phyloP scores from a whole-genome alignment of 2,888 invertebrate genomes.

The Scelioninae gen. 2 region DNA sequence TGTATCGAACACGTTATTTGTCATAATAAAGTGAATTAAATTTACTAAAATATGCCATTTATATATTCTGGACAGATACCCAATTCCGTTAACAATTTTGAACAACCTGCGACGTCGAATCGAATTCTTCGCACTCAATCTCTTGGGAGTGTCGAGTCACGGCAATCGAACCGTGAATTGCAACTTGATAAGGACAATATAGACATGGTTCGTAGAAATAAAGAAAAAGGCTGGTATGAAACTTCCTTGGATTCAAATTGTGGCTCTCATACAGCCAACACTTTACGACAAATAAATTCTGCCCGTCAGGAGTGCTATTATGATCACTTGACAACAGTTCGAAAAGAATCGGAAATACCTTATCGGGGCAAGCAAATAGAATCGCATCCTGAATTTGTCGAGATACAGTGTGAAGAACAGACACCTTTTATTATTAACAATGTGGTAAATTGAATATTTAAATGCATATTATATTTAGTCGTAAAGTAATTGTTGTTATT shows the following conservation, averaged over 20 bases:
- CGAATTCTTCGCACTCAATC: constrained; percentile 78
- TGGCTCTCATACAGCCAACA: constrained; percentile 50
- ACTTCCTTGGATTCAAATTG: constrained; percentile 78
- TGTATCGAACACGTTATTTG: no score
- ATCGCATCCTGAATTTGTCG: constrained; percentile 50
- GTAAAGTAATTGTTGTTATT: no score
- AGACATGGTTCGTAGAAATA: constrained; percentile 64
- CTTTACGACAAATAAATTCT: constrained; percentile 45
- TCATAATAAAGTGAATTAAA: no score
- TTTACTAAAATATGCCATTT: background rate
- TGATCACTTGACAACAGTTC: constrained; percentile 16
- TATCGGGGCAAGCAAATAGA: constrained; percentile 39
- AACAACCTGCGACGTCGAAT: constrained; percentile 64
- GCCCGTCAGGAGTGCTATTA: constrained; percentile 45
- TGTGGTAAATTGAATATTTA: constrained; percentile 32
- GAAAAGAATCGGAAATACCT: constrained; percentile 39
- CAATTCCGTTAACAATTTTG: constrained; percentile 17
- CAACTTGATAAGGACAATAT: constrained; percentile 64
- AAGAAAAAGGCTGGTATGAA: constrained; percentile 83
- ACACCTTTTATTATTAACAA: constrained; percentile 35
- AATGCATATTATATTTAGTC: no score
- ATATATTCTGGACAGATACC: constrained; percentile 25
- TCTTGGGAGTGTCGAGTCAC: constrained; percentile 77
- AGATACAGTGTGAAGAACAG: constrained; percentile 52
- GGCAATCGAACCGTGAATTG: constrained; percentile 68